Evolutionary conservation across 2,113 vertebrate species (phyloP), one percentile per base, ranked within the genome.

Genomic region (Puffinus mauretanicus): DNA sequence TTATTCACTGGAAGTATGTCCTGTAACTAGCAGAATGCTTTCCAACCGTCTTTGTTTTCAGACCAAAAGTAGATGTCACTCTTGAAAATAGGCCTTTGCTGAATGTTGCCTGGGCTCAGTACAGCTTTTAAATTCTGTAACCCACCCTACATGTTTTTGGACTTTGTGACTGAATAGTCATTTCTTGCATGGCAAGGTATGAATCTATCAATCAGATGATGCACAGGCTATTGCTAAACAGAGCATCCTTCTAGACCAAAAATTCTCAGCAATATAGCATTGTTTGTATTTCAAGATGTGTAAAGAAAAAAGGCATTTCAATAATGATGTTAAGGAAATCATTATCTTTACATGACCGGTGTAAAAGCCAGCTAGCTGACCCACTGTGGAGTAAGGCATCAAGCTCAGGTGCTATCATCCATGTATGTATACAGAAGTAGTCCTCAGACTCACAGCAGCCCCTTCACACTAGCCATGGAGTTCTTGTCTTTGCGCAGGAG

Each of bases 1-100:
- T 90, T 90, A 82, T 90, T 76, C 60, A 76, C 51, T 96, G 60
- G 36, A 97, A 94, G 67, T 57, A 13, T 92, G 78, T 72, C 67
- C 81, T 0, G 1, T 83, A 90, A 93, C 34, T n/a, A 62, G 19
- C 22, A 88, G 67, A 95, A 91, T 91, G 62, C 82, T 80, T 91
- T 94, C 70, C 66, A 80, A 36, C 36, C 3, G 8, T 66, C 93
- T 91, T 94, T 96, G 70, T 85, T 90, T 95, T 80, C 58, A 47
- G 32, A 79, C 73, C 0, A 3, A 77, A 62, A 78, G 54, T 70
- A 54, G 70, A 69, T 93, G 70, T 76, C 65, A 49, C 18, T 91
- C 73, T 65, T 72, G 62, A 77, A 96, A 96, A 82, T 19, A 89
- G 32, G 44, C 21, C 47, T 81, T 94, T 91, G 20, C 69, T 79